Base-by-base conservation (phyloP, 2,797 vertebrate species). In the Sebastes oblongus region DNA sequence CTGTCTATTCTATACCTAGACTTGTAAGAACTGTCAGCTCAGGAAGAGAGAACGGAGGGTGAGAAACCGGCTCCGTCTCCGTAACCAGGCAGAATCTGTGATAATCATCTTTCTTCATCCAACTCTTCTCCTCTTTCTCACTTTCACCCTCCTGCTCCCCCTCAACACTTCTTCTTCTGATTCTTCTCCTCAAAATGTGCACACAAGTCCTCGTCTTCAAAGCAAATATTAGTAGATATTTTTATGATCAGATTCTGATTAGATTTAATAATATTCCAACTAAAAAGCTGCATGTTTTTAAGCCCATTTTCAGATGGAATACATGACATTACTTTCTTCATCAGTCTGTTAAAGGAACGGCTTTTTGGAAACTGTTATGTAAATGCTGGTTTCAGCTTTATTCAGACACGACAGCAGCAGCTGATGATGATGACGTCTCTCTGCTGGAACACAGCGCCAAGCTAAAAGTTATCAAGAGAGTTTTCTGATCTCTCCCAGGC, bases 41-140 rank as follows among this genome's bases (percentile, higher is more conserved):
- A 24, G 22, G 34, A n/a, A 32, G 58, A 59, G 36, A 61, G 30
- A 39, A 39, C 36, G 36, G 2, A 39, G 36, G 3, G 24, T 2
- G 55, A 62, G n/a, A 60, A 73, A 55, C 46, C 3, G 12, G 0
- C 46, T 50, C 16, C 5, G 3, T 3, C 42, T 46, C 79, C 77
- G 36, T 62, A 20, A 72, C 73, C 27, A 36, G 83, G 69, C 77
- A 82, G 77, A 83, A 62, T 66, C 75, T 39, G 58, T 9, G 30
- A 82, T 14, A 9, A 34, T 29, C 66, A 25, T 83, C 50, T 68
- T 42, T 71, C 25, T 25, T 64, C 54, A n/a, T 58, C 54, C 24
- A 34, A 55, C 3, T 25, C 22, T 18, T 13, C 68, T 39, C 76
- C 7, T 29, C 58, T 29, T 64, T 42, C 60, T 79, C 86, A 73